Evolutionary conservation across 2,797 vertebrate genomes (phyloP), one percentile per base, ranked within the genome.

Genomic region (Urophycis tenuis): DNA sequence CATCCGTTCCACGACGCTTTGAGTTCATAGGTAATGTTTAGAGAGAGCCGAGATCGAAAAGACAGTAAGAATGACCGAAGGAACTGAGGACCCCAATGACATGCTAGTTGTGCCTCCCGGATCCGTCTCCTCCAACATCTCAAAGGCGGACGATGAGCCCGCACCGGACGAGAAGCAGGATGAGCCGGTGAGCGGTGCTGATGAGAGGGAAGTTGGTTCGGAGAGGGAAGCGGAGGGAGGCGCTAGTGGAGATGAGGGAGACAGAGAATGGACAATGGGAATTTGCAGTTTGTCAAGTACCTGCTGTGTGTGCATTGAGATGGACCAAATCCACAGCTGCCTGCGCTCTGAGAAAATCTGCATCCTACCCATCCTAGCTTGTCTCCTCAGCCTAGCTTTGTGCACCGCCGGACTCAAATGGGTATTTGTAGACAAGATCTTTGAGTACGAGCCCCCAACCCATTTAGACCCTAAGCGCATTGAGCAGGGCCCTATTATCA

Each of bases 401-500:
- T 99, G 98, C 93, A 99, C 97, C 25, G 97, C 97, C 14, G 98
- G 98, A 83, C 96, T 99, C 81, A 99, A 99, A 91, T 99, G 97
- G 97, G 98, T 99, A 75, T 99, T 99, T 85, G 97, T 98, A 92
- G 98, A 99, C 93, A 98, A 97, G 91, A 99, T 98, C 92, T 98
- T 99, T 83, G 95, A 99, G 87, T 98, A 98, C 12, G 96, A 99
- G 85, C 95, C 96, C 49, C 96, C 95, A 41, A 97, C 95, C 60
- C 97, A 99, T 89, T 92, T 96, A 81, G 95, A 96, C 85, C 95
- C 96, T 31, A 96, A 96, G 83, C 95, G 92, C 77, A 95, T 97
- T 74, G 96, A 95, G 86, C 96, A 98, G 91, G 96, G 96, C 88
- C 96, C 95, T 30, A 74, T 96, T 78, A 90, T 94, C 34, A 90